Conservation (phyloP, 2,888 invertebrate genomes). For the Pardosa pseudoannulata region DNA sequence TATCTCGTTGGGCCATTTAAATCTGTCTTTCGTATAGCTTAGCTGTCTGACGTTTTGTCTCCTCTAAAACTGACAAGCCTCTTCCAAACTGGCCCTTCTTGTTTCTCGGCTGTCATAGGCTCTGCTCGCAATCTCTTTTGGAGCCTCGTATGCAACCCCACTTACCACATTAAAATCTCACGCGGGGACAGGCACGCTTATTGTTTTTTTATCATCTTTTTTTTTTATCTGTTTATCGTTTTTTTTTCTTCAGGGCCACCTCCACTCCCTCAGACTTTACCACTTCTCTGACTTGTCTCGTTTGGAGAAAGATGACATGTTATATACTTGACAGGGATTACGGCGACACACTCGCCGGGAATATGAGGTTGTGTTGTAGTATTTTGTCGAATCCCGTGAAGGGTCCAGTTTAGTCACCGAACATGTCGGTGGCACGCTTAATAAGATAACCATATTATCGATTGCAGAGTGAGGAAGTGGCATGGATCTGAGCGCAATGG, state of each 20-base stretch:
- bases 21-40: slow-evolving; percentile 21
- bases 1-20: slow-evolving; percentile 52
- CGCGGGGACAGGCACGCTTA: slow-evolving; percentile 9
- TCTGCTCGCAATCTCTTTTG: slow-evolving; percentile 21
- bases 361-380: not conserved
- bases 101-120: slow-evolving; percentile 39
- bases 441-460: not conserved
- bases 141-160: slow-evolving; percentile 15
- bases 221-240: not conserved
- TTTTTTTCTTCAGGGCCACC: not conserved
- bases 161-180: slow-evolving; percentile 54
- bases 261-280: not conserved
- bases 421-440: not conserved
- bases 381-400: not conserved
- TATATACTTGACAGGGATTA: slow-evolving; percentile 10
- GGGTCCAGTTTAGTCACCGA: not conserved
- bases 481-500: too few species aligned
- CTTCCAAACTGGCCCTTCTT: slow-evolving; percentile 65
- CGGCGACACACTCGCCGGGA: not conserved
- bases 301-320: not conserved
- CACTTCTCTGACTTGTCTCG: slow-evolving; percentile 3
- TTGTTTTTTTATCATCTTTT: slow-evolving; percentile 16
- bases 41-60: not conserved
- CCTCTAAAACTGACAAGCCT: slow-evolving; percentile 37
- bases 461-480: too few species aligned